Conservation (phyloP, 2,113 vertebrate genomes). For the Saimiri boliviensis region DNA sequence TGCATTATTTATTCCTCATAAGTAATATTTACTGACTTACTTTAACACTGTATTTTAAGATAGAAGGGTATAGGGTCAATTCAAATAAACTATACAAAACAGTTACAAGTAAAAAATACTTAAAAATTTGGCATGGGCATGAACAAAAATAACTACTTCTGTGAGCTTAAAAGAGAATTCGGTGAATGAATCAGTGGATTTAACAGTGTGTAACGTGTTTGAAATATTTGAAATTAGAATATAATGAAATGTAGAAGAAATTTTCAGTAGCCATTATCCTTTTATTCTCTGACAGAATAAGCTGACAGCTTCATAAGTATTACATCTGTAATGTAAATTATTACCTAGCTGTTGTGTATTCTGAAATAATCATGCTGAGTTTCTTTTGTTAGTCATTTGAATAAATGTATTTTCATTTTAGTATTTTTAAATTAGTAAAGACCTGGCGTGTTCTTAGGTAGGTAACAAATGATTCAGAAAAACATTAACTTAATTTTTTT, state of each 20-base stretch:
- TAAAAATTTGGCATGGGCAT: not conserved
- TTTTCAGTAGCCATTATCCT: slow-evolving; percentile 19
- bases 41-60: not conserved
- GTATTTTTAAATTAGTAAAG: not conserved
- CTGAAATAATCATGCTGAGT: slow-evolving; percentile 13
- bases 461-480: not conserved
- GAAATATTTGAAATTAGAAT: slow-evolving; percentile 14
- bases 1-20: not conserved
- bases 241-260: not conserved
- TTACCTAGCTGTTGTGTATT: not conserved
- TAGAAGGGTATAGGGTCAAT: not conserved
- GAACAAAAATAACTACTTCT: not conserved
- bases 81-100: not conserved
- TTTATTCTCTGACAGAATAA: slow-evolving; percentile 37
- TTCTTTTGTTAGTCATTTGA: slow-evolving; percentile 51
- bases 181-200: not conserved
- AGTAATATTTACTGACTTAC: not conserved
- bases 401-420: slow-evolving; percentile 47
- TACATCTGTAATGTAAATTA: slow-evolving; percentile 14
- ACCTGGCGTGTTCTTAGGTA: not conserved
- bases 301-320: not conserved
- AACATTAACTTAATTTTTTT: not conserved
- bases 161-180: not conserved
- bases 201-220: not conserved
- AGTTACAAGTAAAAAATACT: not conserved